A percentile compares a stretch with the other conserved stretches of the same genome.
These are phyloP conservation scores for Indri indri DNA, from an alignment of 2,113 vertebrate genomes.

Conservation along the genomic window DNA sequence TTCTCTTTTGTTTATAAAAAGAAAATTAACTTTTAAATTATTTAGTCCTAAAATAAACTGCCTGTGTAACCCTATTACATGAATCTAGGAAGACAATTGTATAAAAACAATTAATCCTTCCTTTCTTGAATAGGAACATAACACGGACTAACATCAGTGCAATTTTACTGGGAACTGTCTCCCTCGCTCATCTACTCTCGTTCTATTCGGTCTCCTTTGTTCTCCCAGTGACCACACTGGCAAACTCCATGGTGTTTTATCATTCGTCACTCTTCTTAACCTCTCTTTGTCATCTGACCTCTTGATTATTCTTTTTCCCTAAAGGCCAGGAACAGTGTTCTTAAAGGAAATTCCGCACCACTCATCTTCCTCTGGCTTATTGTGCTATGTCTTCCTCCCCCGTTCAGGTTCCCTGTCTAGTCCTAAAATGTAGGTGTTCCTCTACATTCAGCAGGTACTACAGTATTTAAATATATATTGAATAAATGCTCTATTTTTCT, in stretches of 20 bases:
- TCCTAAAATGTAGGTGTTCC: background rate
- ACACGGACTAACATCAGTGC: background rate
- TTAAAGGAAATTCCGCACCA: background rate
- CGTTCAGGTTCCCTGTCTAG: background rate
- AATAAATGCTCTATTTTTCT: background rate
- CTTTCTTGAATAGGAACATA: background rate
- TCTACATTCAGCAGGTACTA: background rate
- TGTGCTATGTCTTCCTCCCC: background rate
- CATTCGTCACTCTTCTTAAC: background rate
- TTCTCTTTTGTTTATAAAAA: slow-evolving; percentile 33
- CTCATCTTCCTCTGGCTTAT: background rate
- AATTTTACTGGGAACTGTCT: background rate
- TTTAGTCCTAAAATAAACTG: slow-evolving; percentile 9
- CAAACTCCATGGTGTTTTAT: background rate
- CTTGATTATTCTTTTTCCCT: background rate
- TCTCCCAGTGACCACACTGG: background rate
- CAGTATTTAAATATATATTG: background rate
- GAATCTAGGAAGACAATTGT: background rate
- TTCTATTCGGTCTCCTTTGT: background rate
- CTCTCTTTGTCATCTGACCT: background rate
- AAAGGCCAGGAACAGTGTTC: background rate
- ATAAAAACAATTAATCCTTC: background rate
- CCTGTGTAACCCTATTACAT: background rate
- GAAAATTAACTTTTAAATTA: slow-evolving; percentile 34
- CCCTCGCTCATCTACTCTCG: no score